Base-by-base conservation (phyloP, 2,888 invertebrate species). In the Fissipunctia ypsillon region DNA sequence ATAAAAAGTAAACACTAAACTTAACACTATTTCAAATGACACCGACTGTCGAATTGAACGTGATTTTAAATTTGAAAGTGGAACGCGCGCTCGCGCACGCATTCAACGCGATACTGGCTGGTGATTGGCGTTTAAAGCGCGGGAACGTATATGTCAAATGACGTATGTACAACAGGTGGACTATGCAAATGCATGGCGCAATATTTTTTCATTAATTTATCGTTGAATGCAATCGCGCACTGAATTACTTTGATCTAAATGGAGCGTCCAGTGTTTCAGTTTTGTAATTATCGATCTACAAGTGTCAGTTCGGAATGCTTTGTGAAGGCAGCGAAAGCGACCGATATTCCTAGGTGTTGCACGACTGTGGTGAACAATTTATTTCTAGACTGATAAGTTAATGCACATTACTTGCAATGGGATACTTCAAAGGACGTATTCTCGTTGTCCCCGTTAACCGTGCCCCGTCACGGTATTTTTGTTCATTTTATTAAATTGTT, bases 61-160 rank as follows among this genome's bases (percentile, higher is more conserved):
- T 73, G 77, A 80, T 79, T 85, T 84, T 66, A 74, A 84, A 79
- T 88, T 88, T 83, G 75, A 85, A 89, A 88, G 81, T 78, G 74
- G 76, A 88, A 93, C 88, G 88, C 94, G 93, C 91, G 92, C 88
- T 77, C 84, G 90, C 92, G 90, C 90, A 76, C 88, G 83, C 87
- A 77, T 78, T 82, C 89, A 74, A 85, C 92, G 90, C 93, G 88
- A 84, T 90, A 95, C 95, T 95, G 91, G 81, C 88, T 64, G 66
- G 80, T 90, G 91, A 94, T 95, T 94, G 93, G 94, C 88, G 88
- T 83, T 82, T 76, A 85, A 87, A 90, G 84, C 93, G 94, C 94
- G 94, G 93, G 93, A 94, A 93, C 91, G 92, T 90, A 90, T 60
- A 35, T 91, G 91, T 90, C 91, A 86, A 70, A 76, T 91, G 91